A percentile compares a stretch with the other conserved stretches of the same genome.
Evolutionary conservation across 2,797 vertebrate genomes (phyloP).

Genomic region (Siniperca undulata): DNA sequence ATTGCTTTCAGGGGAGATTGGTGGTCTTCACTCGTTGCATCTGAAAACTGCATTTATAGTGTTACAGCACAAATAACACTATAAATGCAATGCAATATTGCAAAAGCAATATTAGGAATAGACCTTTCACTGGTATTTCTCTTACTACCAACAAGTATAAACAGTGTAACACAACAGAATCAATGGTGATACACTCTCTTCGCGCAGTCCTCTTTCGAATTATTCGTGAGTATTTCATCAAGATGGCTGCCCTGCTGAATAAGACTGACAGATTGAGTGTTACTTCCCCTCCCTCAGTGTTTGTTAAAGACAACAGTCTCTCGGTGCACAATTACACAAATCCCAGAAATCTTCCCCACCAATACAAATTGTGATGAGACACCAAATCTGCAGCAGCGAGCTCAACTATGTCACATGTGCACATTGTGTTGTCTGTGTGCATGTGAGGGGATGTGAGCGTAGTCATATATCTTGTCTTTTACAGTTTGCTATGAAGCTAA

Average conservation of each 20-base stretch:
- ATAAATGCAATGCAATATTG: too few species aligned
- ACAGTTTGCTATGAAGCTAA: conserved; percentile 12
- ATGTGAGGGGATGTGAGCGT: background rate
- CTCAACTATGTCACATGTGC: background rate
- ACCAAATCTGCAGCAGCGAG: background rate
- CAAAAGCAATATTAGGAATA: background rate
- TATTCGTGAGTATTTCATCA: conserved; percentile 46
- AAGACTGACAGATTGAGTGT: conserved; percentile 47
- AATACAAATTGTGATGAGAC: background rate
- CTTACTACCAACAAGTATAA: background rate
- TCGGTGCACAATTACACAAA: conserved; percentile 15
- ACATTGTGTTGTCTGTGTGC: background rate
- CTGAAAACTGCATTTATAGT: background rate
- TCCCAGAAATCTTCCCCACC: conserved; percentile 12
- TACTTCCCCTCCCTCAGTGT: background rate
- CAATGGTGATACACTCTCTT: background rate
- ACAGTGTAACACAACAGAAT: background rate
- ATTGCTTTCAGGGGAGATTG: background rate
- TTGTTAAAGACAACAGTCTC: conserved; percentile 19
- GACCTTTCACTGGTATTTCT: background rate
- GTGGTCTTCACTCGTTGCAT: background rate
- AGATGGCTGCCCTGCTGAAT: conserved; percentile 47
- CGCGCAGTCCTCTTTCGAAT: conserved; percentile 40
- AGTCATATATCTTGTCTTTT: background rate
- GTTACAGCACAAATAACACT: background rate